Evolutionary conservation across 2,888 invertebrate species (phyloP).

Genomic region (Calliphora vomitoria): DNA sequence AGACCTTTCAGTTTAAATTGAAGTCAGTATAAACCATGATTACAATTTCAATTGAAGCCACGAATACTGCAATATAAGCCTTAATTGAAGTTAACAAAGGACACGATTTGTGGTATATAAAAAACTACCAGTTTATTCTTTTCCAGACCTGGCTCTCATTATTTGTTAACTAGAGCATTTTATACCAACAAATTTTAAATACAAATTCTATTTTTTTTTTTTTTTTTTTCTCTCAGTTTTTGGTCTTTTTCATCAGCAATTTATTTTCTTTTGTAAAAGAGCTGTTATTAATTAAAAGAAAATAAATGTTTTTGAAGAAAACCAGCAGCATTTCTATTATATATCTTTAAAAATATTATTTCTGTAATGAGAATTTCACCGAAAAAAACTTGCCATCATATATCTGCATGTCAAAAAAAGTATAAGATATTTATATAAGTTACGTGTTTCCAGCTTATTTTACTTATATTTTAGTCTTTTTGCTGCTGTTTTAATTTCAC

Average conservation of each 20-base stretch:
- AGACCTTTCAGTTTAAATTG: no score
- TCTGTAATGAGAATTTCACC: constrained; percentile 4
- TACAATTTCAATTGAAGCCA: no score
- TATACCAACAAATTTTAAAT: neutral
- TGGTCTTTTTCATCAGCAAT: constrained; percentile 23
- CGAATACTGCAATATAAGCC: no score
- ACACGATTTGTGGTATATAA: no score
- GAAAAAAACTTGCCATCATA: constrained; percentile 2
- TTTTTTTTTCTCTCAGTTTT: neutral
- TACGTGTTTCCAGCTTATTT: constrained; percentile 22
- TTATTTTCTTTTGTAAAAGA: constrained; percentile 46
- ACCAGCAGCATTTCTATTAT: constrained; percentile 7
- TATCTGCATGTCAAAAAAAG: constrained; percentile 9
- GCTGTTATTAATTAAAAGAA: constrained; percentile 60
- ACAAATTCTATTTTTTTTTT: constrained; percentile 13
- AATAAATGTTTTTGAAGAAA: neutral
- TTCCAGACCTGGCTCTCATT: neutral
- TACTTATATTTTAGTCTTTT: neutral
- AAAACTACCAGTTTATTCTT: neutral
- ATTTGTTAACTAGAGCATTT: constrained; percentile 40
- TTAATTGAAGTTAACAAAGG: no score
- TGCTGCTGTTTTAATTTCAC: constrained; percentile 21
- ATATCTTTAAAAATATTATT: neutral
- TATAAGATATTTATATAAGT: constrained; percentile 8
- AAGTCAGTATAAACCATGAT: no score